Evolutionary conservation across 2,888 invertebrate genomes (phyloP).

Genomic region (Iselma pallidipennis): DNA sequence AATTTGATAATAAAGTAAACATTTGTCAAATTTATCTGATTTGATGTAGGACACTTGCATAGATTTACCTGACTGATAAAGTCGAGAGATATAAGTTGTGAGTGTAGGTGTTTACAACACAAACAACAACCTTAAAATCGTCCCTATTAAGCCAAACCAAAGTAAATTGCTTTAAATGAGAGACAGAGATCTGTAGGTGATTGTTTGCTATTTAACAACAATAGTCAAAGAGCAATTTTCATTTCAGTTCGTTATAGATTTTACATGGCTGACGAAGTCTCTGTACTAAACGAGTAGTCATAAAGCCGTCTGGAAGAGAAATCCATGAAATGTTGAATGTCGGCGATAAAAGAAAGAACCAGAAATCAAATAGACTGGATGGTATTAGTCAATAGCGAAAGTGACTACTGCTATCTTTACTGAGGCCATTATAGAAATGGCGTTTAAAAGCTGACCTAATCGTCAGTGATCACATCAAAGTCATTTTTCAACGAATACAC

Average conservation of each 20-base stretch:
- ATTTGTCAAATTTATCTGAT: conserved; percentile 2
- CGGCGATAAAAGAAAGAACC: neutral
- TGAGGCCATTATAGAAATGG: neutral
- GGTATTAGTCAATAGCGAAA: neutral
- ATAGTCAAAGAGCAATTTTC: neutral
- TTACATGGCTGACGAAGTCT: neutral
- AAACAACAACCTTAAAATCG: neutral
- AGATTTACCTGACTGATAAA: conserved; percentile 1
- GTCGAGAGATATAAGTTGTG: neutral
- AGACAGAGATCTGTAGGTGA: neutral
- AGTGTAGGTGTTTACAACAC: conserved; percentile 1
- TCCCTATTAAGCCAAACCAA: neutral
- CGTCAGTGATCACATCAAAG: neutral
- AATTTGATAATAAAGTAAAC: neutral
- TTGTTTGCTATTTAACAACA: neutral
- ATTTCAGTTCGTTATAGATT: neutral
- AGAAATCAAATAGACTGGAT: neutral
- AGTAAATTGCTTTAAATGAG: neutral
- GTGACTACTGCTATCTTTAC: neutral
- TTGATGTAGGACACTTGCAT: neutral
- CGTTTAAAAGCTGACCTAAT: neutral
- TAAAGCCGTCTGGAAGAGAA: neutral
- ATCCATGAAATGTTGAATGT: neutral
- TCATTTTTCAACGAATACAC: neutral
- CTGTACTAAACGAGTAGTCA: neutral